Percentiles rank a stretch among this genome's conserved stretches.
Evolutionary conservation across 2,113 vertebrate genomes (phyloP).

Genomic region (Dromaius novaehollandiae): DNA sequence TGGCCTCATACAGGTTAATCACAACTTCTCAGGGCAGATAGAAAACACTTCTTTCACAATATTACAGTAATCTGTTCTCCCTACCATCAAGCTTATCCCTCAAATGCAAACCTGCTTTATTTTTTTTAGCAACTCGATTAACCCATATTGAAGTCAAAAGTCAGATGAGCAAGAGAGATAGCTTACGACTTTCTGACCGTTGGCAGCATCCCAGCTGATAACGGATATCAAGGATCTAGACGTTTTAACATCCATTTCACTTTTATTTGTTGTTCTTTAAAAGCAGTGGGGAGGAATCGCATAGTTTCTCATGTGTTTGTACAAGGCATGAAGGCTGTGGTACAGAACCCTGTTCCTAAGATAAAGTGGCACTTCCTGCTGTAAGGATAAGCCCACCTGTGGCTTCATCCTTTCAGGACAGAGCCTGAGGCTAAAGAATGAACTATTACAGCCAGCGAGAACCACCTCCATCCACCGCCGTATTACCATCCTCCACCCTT

Average conservation of each 20-base stretch:
- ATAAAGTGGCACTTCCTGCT: neutral
- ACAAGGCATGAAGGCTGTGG: neutral
- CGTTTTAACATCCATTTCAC: neutral
- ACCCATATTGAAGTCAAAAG: neutral
- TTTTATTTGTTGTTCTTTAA: neutral
- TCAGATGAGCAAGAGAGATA: neutral
- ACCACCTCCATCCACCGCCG: neutral
- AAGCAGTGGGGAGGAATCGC: neutral
- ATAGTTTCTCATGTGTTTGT: neutral
- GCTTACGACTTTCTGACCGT: neutral
- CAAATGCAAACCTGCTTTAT: neutral
- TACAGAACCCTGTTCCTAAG: neutral
- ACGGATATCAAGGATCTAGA: neutral
- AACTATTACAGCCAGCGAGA: neutral
- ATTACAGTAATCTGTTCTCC: neutral
- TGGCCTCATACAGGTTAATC: neutral
- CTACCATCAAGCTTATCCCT: neutral
- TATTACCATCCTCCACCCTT: neutral
- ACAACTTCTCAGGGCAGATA: neutral
- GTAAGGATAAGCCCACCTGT: neutral
- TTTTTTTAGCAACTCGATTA: neutral
- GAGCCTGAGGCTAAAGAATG: neutral
- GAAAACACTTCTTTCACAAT: neutral
- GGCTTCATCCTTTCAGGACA: neutral
- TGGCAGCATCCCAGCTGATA: neutral